Conservation (phyloP, 2,113 vertebrate species). For the Cyphomyrus discorhynchus region DNA sequence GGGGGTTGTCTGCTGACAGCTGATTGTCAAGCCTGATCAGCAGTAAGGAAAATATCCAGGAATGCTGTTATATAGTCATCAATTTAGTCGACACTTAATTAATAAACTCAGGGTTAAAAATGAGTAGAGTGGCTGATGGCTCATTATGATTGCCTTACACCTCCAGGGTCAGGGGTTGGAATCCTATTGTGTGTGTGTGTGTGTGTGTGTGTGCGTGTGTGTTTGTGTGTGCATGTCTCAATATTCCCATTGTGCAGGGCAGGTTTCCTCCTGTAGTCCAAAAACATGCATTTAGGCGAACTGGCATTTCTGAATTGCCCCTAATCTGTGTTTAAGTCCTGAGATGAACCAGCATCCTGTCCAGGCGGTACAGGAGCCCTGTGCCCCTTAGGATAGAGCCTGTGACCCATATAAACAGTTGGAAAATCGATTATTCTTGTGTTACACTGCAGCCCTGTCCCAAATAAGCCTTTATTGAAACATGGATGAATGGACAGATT, state of each 20-base stretch:
- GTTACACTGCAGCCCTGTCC: not conserved
- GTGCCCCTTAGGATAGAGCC: not conserved
- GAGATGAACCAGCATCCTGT: not conserved
- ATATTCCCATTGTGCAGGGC: not conserved
- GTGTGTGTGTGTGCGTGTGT: not conserved
- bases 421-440: not conserved
- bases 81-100: not conserved
- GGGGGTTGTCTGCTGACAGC: not conserved
- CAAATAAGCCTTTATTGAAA: not conserved
- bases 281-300: not conserved
- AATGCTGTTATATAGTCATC: not conserved
- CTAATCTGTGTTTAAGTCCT: not conserved
- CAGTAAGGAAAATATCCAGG: not conserved
- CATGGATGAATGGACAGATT: not conserved
- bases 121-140: not conserved
- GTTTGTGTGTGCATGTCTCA: not conserved
- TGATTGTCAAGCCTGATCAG: not conserved
- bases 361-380: not conserved
- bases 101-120: not conserved
- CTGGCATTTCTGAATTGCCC: not conserved
- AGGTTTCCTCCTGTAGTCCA: not conserved
- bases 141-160: not conserved
- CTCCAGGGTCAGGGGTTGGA: not conserved
- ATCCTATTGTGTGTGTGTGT: not conserved
- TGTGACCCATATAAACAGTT: not conserved